Conservation (phyloP, 2,888 invertebrate species). For the Brachypalpus laphriformis region DNA sequence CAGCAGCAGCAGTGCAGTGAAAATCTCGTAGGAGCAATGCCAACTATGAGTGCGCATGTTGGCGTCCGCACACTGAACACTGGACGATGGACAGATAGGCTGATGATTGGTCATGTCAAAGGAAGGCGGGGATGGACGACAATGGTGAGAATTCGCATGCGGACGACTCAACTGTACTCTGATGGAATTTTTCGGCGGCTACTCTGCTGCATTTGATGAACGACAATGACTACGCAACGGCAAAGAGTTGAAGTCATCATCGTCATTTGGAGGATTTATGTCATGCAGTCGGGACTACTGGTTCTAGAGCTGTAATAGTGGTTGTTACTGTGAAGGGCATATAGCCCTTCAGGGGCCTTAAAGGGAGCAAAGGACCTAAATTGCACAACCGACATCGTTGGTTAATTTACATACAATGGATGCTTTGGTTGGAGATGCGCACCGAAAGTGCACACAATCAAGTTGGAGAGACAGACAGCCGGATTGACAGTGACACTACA, state of each 20-base stretch:
- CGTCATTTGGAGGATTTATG: constrained; percentile 70
- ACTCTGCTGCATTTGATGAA: constrained; percentile 62
- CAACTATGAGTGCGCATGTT: constrained; percentile 58
- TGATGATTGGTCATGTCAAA: constrained; percentile 12
- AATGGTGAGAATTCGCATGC: constrained; percentile 58
- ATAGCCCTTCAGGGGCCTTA: constrained; percentile 33
- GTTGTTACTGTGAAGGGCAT: constrained; percentile 38
- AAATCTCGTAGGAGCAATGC: constrained; percentile 57
- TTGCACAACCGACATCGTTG: constrained; percentile 42
- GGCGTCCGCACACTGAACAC: constrained; percentile 27
- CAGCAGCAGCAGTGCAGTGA: constrained; percentile 32
- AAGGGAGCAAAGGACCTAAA: constrained; percentile 61
- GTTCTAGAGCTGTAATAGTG: constrained; percentile 5
- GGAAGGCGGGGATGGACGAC: not conserved
- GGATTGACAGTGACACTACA: constrained; percentile 54
- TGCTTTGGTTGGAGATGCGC: constrained; percentile 19
- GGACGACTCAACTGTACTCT: constrained; percentile 39
- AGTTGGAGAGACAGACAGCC: constrained; percentile 28
- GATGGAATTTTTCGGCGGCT: constrained; percentile 61
- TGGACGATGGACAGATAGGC: constrained; percentile 20
- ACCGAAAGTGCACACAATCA: constrained; percentile 44
- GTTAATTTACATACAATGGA: constrained; percentile 71
- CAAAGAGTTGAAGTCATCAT: constrained; percentile 66
- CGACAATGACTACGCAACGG: constrained; percentile 44
- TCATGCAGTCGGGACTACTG: constrained; percentile 44